Conservation (phyloP, 2,113 vertebrate genomes). For the Cochlearius cochlearius region DNA sequence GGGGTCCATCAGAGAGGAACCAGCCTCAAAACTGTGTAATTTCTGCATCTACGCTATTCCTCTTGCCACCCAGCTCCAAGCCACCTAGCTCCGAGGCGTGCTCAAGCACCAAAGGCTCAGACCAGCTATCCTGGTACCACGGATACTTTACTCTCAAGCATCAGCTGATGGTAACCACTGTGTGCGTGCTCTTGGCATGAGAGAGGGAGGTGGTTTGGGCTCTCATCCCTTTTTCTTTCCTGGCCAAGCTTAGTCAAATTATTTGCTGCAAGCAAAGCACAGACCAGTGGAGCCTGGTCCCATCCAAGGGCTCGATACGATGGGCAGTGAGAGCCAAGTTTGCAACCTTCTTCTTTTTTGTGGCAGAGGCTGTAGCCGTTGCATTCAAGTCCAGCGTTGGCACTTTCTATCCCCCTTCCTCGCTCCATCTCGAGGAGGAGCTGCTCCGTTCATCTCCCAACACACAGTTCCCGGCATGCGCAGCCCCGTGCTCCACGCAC, state of each 20-base stretch:
- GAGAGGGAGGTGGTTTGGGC: neutral
- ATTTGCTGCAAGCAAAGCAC: neutral
- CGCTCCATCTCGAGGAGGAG: neutral
- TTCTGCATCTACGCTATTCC: neutral
- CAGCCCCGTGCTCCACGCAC: fast-evolving
- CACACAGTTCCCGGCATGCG: neutral
- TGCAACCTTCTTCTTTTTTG: neutral
- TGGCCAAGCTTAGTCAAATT: neutral
- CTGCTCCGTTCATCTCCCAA: neutral
- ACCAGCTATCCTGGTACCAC: neutral
- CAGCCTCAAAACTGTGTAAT: neutral
- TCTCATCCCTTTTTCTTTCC: neutral
- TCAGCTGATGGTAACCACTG: neutral
- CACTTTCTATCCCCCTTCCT: neutral
- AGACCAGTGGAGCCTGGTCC: neutral
- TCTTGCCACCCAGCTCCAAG: neutral
- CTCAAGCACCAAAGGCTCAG: neutral
- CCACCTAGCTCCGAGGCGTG: neutral
- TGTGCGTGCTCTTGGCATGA: neutral
- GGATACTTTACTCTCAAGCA: neutral
- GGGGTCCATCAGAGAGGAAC: neutral
- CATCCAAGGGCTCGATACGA: neutral
- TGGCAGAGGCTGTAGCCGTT: neutral
- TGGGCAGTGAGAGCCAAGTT: neutral
- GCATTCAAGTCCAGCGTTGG: neutral